A percentile compares a stretch with the other conserved stretches of the same genome.
Conservation (phyloP, 2,113 vertebrate species). For the Callospermophilus lateralis region DNA sequence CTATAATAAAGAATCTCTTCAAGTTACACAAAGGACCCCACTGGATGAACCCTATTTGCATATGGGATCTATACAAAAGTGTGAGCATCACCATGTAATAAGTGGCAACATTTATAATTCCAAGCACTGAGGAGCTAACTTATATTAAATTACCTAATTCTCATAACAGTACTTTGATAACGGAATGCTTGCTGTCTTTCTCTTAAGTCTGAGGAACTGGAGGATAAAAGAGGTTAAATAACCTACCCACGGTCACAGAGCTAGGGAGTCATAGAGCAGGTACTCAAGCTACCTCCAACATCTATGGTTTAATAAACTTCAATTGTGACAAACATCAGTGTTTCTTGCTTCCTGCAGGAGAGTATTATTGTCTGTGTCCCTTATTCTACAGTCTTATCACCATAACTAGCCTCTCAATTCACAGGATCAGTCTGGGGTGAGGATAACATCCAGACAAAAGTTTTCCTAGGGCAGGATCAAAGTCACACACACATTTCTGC, state of each 20-base stretch:
- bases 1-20: neutral
- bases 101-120: neutral
- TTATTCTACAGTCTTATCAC: accelerated
- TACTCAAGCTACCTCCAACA: neutral
- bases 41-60: neutral
- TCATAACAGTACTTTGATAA: neutral
- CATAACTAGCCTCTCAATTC: neutral
- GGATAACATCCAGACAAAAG: neutral
- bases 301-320: neutral
- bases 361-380: neutral
- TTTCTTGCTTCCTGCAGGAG: neutral
- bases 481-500: neutral
- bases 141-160: neutral
- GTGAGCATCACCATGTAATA: neutral
- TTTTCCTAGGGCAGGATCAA: neutral
- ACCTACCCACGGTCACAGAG: neutral
- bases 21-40: neutral
- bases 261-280: neutral
- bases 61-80: neutral
- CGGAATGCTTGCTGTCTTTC: neutral
- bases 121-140: neutral
- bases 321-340: neutral
- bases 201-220: neutral
- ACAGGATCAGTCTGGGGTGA: neutral
- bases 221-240: neutral